Base-by-base conservation (phyloP, 2,113 vertebrate species). In the Leucopternis melanops region DNA sequence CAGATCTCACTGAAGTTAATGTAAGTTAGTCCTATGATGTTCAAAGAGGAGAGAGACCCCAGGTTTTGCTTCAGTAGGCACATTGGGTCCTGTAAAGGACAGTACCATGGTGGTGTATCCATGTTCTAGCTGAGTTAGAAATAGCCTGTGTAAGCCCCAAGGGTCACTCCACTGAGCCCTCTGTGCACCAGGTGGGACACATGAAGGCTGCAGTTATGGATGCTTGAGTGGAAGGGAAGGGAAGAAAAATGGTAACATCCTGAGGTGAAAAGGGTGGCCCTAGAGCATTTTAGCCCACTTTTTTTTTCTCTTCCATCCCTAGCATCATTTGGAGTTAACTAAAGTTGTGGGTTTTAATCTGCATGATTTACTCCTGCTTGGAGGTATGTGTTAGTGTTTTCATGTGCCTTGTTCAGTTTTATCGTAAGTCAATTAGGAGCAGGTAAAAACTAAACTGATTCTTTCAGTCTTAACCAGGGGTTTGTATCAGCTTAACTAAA, bases 371-470 rank as follows among this genome's bases (percentile, higher is more conserved):
- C 18, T 88, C 16, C 36, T 86, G 29, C 49, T 77, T 88, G 59
- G 74, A 90, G 50, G 36, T 19, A 10, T 1, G 0, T 6, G 8
- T 66, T 77, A 23, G 11, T 63, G 59, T 78, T 92, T 69, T 71
- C 71, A 74, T 71, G 34, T 69, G 44, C 40, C 69, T 86, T 86
- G 88, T 54, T 90, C 36, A 14, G 44, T 59, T 94, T 87, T 82
- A 59, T 86, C 11, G 0, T 73, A 81, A 95, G 83, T 87, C 58
- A 86, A 9, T 89, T 93, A 92, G 80, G 47, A 92, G 13, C 72
- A 78, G 65, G 77, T 78, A 59, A 61, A 84, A 88, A 55, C 67
- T 80, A 83, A 96, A 93, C 55, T 82, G 62, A 88, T 88, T 94
- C 66, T 70, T 27, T 80, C 14, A 8, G 20, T 71, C 75, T 83